Evolutionary conservation across 2,888 invertebrate genomes (phyloP), one percentile per base, ranked within the genome.

Genomic region (Dimorphilus gyrociliatus): DNA sequence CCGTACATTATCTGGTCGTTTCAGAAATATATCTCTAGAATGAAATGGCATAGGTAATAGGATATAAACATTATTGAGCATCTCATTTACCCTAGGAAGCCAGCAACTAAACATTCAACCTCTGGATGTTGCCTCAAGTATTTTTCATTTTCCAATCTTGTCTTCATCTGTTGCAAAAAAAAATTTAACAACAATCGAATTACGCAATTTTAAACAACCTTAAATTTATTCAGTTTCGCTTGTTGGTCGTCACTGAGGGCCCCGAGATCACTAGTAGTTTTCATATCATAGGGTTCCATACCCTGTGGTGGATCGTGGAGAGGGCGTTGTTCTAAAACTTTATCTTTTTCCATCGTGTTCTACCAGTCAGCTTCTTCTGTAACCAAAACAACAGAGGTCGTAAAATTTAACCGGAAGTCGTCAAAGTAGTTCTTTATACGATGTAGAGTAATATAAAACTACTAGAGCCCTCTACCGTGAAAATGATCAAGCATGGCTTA

Each of bases 221-320:
- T 60, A 29, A 55, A 55, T 30, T 48, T 44, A 32, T 60, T 58
- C 2, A 60, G 42, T 36, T 55, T 51, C 32, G 50, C 48, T 39
- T 60, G 60, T 33, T 60, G 59, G 12, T 53, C 52, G 30, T 44
- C 38, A 34, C 55, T 59, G 1, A 60, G 35, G 4, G 55, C 60
- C 23, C 60, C 60, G 5, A 60, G 43, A 32, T 60, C 49, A 28
- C 40, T 41, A n/a, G 33, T 35, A 6, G 48, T 50, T 1, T 50
- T 50, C 25, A 55, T 34, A 48, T 60, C 60, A 35, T 57, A 58
- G 6, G 51, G 50, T 44, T 59, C 60, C 58, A 59, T 59, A 16
- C 57, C 56, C 29, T 50, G 47, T 14, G 60, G 58, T 33, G 51
- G 48, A 23, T 46, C 40, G 29, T 53, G 48, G n/a, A n/a, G n/a